These are phyloP conservation scores for Atractosteus spatula DNA, from an alignment of 2,113 vertebrate genomes.

Conservation along the genomic window DNA sequence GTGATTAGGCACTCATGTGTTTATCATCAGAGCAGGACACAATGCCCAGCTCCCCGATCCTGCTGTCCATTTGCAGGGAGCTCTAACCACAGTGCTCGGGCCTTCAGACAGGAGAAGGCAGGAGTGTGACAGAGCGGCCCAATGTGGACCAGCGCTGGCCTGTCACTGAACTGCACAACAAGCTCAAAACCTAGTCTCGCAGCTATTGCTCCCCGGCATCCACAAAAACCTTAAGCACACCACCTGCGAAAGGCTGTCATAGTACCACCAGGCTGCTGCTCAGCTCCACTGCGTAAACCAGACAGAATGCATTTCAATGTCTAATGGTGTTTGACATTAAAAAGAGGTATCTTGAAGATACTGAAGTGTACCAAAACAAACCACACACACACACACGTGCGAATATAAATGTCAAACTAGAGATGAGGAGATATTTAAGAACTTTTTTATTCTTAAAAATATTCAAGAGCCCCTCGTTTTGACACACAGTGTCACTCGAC, in stretches of 20 bases:
- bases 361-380: no score
- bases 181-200: neutral
- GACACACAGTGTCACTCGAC: no score
- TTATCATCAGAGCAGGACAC: no score
- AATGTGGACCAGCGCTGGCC: neutral
- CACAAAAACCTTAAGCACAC: neutral
- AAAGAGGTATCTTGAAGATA: neutral
- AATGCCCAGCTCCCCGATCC: no score
- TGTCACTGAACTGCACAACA: neutral
- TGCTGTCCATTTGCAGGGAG: no score
- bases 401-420: no score
- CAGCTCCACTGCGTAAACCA: neutral
- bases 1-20: no score
- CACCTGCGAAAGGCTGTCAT: neutral
- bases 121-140: neutral
- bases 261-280: neutral
- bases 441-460: no score
- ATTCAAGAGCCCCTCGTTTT: no score
- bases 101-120: neutral
- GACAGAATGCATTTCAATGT: neutral
- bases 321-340: neutral
- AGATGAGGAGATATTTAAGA: no score
- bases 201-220: neutral
- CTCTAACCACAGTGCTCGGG: neutral
- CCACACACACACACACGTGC: neutral